Base-by-base conservation (phyloP, 2,113 vertebrate genomes). In the Ctenomys sociabilis region DNA sequence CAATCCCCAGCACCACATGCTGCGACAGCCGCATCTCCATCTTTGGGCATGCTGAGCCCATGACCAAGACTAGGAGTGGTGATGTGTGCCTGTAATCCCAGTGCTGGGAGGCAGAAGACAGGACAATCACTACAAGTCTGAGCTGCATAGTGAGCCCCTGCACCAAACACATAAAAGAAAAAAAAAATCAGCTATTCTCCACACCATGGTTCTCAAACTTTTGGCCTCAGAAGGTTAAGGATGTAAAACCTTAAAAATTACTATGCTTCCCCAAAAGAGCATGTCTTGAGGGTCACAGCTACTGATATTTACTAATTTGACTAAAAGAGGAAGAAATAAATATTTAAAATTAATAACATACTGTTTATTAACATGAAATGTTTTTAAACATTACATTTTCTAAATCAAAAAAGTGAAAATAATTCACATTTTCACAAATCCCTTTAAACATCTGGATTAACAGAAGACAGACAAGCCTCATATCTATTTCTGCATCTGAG, bases 291-390 rank as follows among this genome's bases (percentile, higher is more conserved):
- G 24, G 9, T 16, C 85, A 89, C 24, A 85, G 43, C 30, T 88
- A 85, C 43, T 77, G 43, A 94, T 89, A 94, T 43, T 72, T 82
- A 94, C n/a, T 32, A 19, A 70, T 91, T 80, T 85, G 64, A 96
- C 54, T 82, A 89, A 96, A 95, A 64, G 28, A 95, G 12, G 32
- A 83, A 85, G 86, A 81, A 73, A 10, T 54, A 80, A 80, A 75
- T 91, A 78, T 85, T 91, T 92, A 72, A 85, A 87, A 88, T 77
- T 72, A 93, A 86, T 45, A 93, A 49, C 7, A 61, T 32, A 82
- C 52, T 68, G 40, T 59, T 13, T 35, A 37, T 73, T 70, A 92
- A 72, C 35, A 81, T 54, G 14, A 63, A 30, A 77, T 57, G 43
- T 52, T 88, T 93, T 95, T 92, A 73, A 88, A 68, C 57, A 80